phyloP scores from a whole-genome alignment of 2,113 vertebrate genomes.

The Echinops telfairi region DNA sequence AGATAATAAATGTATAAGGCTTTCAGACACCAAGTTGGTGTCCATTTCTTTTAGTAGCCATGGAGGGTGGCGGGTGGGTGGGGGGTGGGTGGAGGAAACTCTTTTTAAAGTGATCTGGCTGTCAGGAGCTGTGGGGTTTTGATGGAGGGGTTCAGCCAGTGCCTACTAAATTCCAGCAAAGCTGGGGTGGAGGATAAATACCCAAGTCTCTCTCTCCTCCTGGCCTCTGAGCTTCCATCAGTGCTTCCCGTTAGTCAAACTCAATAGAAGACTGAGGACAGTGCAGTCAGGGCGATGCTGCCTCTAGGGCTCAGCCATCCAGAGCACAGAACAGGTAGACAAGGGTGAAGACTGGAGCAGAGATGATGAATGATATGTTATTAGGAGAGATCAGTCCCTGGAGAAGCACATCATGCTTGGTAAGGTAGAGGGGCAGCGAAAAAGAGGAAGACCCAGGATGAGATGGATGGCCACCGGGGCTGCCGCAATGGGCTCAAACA shows the following conservation, averaged over 20 bases:
- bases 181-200: background rate
- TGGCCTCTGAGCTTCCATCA: background rate
- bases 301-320: background rate
- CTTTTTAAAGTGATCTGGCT: background rate
- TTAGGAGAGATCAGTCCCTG: too few species aligned
- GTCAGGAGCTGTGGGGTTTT: background rate
- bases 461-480: too few species aligned
- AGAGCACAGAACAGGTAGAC: background rate
- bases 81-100: too few species aligned
- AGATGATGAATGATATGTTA: constrained; percentile 8
- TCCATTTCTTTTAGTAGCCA: background rate
- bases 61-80: too few species aligned
- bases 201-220: background rate
- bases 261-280: background rate
- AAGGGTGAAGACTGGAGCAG: background rate
- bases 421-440: too few species aligned
- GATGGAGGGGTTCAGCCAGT: background rate
- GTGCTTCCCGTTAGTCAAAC: background rate
- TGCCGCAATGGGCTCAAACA: too few species aligned
- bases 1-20: background rate
- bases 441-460: too few species aligned
- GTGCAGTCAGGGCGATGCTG: background rate
- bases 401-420: too few species aligned
- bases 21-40: background rate
- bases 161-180: background rate